A percentile compares a stretch with the other conserved stretches of the same genome.
These are phyloP conservation scores for Parelbella ahira DNA, from an alignment of 2,888 invertebrate genomes.

Conservation along the genomic window DNA sequence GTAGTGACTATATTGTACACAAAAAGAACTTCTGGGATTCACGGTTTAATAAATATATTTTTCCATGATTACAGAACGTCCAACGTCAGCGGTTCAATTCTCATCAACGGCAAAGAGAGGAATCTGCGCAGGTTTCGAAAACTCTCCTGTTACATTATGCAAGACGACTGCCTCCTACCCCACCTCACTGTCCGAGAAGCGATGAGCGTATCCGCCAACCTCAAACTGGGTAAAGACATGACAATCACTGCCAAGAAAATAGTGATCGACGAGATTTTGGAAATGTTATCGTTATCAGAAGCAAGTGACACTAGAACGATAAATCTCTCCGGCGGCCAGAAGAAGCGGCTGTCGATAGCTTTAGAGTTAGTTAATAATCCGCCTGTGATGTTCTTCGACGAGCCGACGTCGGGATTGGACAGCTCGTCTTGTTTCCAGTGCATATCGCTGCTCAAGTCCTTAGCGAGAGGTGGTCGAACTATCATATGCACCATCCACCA, in stretches of 20 bases:
- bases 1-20: too few species aligned
- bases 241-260: conserved; percentile 86
- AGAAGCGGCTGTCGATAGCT: conserved; percentile 94
- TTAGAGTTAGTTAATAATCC: conserved; percentile 97
- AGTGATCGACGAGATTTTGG: conserved; percentile 91
- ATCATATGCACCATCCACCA: conserved; percentile 98
- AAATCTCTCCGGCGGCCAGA: conserved; percentile 93
- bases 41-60: background rate
- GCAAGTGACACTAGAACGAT: conserved; percentile 89
- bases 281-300: conserved; percentile 90
- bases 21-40: too few species aligned
- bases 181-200: conserved; percentile 95
- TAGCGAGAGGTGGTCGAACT: conserved; percentile 93
- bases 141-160: conserved; percentile 98
- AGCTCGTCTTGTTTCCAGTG: conserved; percentile 97
- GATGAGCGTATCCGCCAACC: conserved; percentile 95
- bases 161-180: conserved; percentile 93
- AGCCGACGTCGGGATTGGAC: conserved; percentile 95
- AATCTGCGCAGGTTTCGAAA: conserved; percentile 94
- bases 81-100: conserved; percentile 90
- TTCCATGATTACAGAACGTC: conserved; percentile 83
- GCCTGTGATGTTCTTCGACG: conserved; percentile 98
- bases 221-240: conserved; percentile 92
- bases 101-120: conserved; percentile 93
- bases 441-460: conserved; percentile 91